A percentile compares a stretch with the other conserved stretches of the same genome.
Evolutionary conservation across 2,888 invertebrate genomes (phyloP).

Genomic region (Limenitis arthemis): DNA sequence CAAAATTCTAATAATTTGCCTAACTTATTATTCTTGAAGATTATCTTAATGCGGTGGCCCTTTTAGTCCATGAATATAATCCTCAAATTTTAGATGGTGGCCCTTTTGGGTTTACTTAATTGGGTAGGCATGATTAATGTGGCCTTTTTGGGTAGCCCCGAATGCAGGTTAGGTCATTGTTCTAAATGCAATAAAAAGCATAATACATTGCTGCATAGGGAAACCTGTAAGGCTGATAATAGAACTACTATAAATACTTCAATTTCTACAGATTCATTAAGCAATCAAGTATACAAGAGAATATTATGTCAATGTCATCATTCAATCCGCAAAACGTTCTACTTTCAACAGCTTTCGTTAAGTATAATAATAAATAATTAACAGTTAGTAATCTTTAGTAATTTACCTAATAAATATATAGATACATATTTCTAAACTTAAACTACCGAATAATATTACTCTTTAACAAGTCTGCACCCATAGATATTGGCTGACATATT

Average conservation of each 20-base stretch:
- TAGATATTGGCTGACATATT: constrained; percentile 18
- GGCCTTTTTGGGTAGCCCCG: too few species aligned
- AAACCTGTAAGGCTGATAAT: neutral
- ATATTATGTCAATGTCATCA: too few species aligned
- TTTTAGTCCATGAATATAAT: too few species aligned
- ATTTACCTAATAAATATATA: constrained; percentile 12
- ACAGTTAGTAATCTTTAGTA: constrained; percentile 15
- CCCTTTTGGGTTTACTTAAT: too few species aligned
- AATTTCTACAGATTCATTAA: neutral
- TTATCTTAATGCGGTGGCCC: too few species aligned
- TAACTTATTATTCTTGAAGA: too few species aligned
- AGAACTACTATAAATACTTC: neutral
- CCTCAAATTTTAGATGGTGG: too few species aligned
- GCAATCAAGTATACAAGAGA: neutral
- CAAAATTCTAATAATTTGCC: too few species aligned
- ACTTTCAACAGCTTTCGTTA: constrained; percentile 21
- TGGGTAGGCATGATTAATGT: too few species aligned
- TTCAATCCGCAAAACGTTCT: constrained; percentile 4
- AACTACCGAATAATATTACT: constrained; percentile 12
- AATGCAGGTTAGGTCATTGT: constrained; percentile 29
- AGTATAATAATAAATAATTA: constrained; percentile 19
- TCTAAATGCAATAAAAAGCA: constrained; percentile 23
- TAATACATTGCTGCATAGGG: constrained; percentile 24
- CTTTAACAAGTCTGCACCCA: constrained; percentile 14
- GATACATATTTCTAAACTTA: constrained; percentile 5